A percentile compares a stretch with the other conserved stretches of the same genome.
These are phyloP conservation scores for Ivindomyrus marchei DNA, from an alignment of 2,113 vertebrate genomes.

Conservation along the genomic window DNA sequence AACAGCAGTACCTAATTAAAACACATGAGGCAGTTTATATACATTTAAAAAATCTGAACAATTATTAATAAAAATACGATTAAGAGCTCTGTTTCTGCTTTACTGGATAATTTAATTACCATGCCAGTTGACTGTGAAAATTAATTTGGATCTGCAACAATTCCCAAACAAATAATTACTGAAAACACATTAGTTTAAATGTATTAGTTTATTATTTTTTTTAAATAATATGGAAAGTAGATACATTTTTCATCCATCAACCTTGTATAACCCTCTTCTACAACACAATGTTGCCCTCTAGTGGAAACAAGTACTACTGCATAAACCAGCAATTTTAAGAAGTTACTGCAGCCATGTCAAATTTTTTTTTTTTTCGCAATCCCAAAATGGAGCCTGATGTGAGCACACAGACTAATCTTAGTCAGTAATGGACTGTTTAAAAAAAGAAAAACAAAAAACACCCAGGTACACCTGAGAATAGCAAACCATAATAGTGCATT, in stretches of 20 bases:
- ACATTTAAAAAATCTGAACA: neutral
- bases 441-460: neutral
- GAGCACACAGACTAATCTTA: neutral
- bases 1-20: neutral
- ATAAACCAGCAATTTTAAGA: neutral
- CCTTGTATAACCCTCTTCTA: neutral
- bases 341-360: neutral
- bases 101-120: neutral
- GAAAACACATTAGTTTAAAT: neutral
- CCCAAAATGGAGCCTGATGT: neutral
- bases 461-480: neutral
- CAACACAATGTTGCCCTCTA: slow-evolving; percentile 1
- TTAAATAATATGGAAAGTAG: neutral
- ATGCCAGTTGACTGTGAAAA: neutral
- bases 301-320: slow-evolving; percentile 1
- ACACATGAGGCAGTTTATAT: neutral
- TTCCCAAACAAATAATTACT: neutral
- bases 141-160: neutral
- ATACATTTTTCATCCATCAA: neutral
- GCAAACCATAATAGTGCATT: neutral
- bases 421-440: neutral
- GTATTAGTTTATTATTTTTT: neutral
- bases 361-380: neutral
- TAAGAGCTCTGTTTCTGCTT: neutral
- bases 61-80: neutral